Evolutionary conservation across 2,888 invertebrate species (phyloP), one percentile per base, ranked within the genome.

Genomic region (Polylopha cassiicola): DNA sequence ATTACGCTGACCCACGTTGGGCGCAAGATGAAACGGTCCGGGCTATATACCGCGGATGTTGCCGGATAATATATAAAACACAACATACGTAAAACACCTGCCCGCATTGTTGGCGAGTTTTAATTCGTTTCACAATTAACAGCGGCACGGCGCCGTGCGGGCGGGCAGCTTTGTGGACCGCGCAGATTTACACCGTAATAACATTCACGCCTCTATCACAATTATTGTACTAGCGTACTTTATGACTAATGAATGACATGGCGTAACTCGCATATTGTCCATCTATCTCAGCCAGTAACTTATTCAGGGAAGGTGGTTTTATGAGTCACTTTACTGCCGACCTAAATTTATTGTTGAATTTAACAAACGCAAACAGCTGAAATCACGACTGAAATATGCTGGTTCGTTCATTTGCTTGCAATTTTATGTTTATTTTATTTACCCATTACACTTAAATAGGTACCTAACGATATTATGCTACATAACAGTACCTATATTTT

Each of bases 1-100:
- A 85, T 85, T 80, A 82, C 82, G 63, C 78, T 78, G 76, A 78
- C 81, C 80, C 80, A 76, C 68, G 42, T 71, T 65, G 73, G 72
- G 73, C 66, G 75, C 74, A 79, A 82, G 79, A 82, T 80, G 81
- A 75, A 80, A 76, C 73, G 78, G 65, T 73, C 72, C 68, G 65
- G 76, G 77, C 75, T 78, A 76, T 73, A 65, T 65, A 66, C 68
- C 61, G 63, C 69, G 72, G 76, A 74, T 73, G 73, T 68, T 61
- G 62, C 59, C 53, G 67, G 68, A 67, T 78, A 75, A 77, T 76
- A 65, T 68, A 66, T 74, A 70, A 73, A 76, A 71, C 70, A 74
- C 65, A 76, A 73, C 76, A 72, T 66, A 67, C 70, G 65, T 63
- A 65, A 61, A 70, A 70, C 77, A 78, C 77, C 77, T 78, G 76